phyloP scores from a whole-genome alignment of 2,113 vertebrate species.

The Oostethus manadensis region DNA sequence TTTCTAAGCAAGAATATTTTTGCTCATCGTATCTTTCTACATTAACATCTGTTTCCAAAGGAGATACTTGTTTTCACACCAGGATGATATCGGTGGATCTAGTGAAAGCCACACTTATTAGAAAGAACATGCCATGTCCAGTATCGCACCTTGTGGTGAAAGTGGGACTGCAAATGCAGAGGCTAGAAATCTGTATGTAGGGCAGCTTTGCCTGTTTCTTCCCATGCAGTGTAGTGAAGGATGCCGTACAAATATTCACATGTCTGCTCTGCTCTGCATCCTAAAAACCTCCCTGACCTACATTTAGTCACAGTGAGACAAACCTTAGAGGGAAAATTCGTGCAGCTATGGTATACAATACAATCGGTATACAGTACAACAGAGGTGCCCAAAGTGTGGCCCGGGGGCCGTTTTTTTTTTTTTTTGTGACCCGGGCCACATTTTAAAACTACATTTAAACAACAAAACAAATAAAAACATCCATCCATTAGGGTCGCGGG shows the following conservation, averaged over 20 bases:
- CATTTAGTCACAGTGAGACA: slow-evolving; percentile 22
- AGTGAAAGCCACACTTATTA: neutral
- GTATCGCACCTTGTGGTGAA: slow-evolving; percentile 7
- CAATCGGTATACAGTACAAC: too few relatives aligned
- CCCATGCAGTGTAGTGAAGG: neutral
- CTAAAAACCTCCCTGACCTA: slow-evolving; percentile 34
- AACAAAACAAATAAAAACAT: too few relatives aligned
- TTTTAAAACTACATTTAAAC: too few relatives aligned
- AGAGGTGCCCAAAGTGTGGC: too few relatives aligned
- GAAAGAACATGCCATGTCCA: neutral
- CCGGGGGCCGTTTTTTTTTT: too few relatives aligned
- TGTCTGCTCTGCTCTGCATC: slow-evolving; percentile 17
- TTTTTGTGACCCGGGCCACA: too few relatives aligned
- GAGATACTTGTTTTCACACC: neutral
- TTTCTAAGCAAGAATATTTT: neutral
- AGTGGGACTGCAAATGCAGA: slow-evolving; percentile 1
- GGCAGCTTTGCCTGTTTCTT: slow-evolving; percentile 15
- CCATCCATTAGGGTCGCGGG: too few relatives aligned
- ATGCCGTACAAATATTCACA: slow-evolving; percentile 7
- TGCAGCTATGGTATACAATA: too few relatives aligned
- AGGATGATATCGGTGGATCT: neutral
- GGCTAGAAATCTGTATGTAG: slow-evolving; percentile 28
- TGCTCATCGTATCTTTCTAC: neutral
- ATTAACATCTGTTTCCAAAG: neutral
- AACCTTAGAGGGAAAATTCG: neutral